These are phyloP conservation scores for Seira musarum DNA, from an alignment of 2,888 invertebrate species.

Conservation along the genomic window DNA sequence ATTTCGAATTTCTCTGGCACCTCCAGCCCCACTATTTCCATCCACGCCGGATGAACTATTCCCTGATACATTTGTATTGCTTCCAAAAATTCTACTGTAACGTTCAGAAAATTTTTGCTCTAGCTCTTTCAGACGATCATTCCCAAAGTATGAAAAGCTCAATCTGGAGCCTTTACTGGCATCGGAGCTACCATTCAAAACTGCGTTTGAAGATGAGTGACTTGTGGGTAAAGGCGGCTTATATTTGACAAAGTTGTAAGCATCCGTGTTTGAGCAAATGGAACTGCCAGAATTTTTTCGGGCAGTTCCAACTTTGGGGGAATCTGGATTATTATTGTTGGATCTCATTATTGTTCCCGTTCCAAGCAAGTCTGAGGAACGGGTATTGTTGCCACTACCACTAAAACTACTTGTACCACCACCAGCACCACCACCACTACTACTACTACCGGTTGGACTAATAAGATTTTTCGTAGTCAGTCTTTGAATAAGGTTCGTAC, in stretches of 20 bases:
- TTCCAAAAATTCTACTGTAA: conserved; percentile 68
- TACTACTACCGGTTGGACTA: conserved; percentile 37
- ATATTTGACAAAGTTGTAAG: conserved; percentile 69
- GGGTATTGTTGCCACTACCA: conserved; percentile 10
- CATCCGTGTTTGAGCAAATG: conserved; percentile 64
- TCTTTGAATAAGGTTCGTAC: conserved; percentile 87
- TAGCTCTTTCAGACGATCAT: conserved; percentile 69
- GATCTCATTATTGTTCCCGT: conserved; percentile 43
- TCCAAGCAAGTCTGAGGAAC: conserved; percentile 58
- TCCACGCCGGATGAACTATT: neutral
- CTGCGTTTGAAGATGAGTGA: neutral
- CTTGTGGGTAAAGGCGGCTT: conserved; percentile 68
- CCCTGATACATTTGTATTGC: conserved; percentile 54
- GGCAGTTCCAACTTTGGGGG: conserved; percentile 49
- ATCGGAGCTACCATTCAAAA: conserved; percentile 7
- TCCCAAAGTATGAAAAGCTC: conserved; percentile 69
- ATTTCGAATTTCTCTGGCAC: conserved; percentile 43
- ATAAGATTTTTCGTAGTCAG: conserved; percentile 79
- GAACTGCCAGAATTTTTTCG: conserved; percentile 64
- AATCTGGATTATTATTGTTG: conserved; percentile 51
- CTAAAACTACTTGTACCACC: neutral
- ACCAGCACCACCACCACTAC: conserved; percentile 25
- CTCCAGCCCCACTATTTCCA: conserved; percentile 9
- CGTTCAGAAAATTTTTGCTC: conserved; percentile 68
- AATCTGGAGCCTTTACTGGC: conserved; percentile 24